Evolutionary conservation across 2,888 invertebrate genomes (phyloP).

Genomic region (Magallana nippona): DNA sequence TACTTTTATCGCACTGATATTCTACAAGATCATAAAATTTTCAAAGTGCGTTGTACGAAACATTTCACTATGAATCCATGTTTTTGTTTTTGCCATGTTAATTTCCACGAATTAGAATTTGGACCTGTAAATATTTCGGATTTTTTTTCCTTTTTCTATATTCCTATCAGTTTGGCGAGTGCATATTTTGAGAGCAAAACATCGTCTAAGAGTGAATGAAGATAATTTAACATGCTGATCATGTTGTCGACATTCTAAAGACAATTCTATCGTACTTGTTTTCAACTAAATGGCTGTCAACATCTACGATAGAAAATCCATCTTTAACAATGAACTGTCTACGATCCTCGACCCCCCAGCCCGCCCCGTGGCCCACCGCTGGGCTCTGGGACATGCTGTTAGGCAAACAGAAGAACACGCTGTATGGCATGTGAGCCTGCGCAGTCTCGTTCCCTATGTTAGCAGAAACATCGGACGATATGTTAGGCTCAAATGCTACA

Average conservation of each 20-base stretch:
- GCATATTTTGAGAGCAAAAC: too few species aligned
- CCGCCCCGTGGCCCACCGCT: slow-evolving; percentile 52
- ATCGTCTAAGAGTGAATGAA: too few species aligned
- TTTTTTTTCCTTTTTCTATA: too few species aligned
- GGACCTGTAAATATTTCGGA: too few species aligned
- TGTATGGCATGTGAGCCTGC: slow-evolving; percentile 5
- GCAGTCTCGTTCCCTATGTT: not conserved
- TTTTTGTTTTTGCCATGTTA: too few species aligned
- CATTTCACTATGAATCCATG: too few species aligned
- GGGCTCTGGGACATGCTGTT: slow-evolving; percentile 49
- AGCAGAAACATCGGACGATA: slow-evolving; percentile 7
- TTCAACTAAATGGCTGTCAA: not conserved
- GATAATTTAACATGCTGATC: not conserved
- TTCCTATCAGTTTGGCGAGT: too few species aligned
- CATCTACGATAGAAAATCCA: slow-evolving; percentile 13
- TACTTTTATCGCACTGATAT: too few species aligned
- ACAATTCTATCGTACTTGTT: not conserved
- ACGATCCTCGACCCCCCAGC: slow-evolving; percentile 54
- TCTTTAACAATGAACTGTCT: not conserved
- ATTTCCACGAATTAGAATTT: too few species aligned
- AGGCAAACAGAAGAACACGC: slow-evolving; percentile 55
- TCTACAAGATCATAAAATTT: too few species aligned
- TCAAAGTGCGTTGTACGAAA: too few species aligned
- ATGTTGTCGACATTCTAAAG: not conserved
- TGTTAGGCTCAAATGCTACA: slow-evolving; percentile 39